Percentiles rank a stretch among this genome's conserved stretches.
Conservation (phyloP, 2,888 invertebrate genomes). For the Carcina quercana region DNA sequence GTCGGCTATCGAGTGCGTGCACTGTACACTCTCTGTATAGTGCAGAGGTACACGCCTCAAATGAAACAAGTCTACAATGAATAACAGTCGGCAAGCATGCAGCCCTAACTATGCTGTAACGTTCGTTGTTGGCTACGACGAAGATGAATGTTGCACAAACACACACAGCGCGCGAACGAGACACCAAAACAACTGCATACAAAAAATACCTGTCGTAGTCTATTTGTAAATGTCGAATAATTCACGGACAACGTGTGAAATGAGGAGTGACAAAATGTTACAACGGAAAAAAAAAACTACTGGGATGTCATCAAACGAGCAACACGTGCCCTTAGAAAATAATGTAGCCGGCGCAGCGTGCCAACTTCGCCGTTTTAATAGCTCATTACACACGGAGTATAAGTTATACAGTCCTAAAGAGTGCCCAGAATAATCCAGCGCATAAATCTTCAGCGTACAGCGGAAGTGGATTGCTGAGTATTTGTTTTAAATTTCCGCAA, state of each 20-base stretch:
- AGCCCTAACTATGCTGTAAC: too few species aligned
- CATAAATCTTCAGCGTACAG: constrained; percentile 36
- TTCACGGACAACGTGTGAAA: constrained; percentile 3
- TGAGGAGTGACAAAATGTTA: constrained; percentile 6
- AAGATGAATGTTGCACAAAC: neutral
- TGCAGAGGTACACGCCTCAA: too few species aligned
- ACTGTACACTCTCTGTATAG: neutral
- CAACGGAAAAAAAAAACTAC: constrained; percentile 17
- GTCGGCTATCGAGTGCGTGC: neutral
- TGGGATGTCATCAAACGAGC: constrained; percentile 18
- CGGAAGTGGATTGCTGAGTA: constrained; percentile 35
- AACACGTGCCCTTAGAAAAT: constrained; percentile 47
- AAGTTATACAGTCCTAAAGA: constrained; percentile 40
- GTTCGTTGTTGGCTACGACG: constrained; percentile 11
- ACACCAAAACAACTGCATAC: constrained; percentile 3
- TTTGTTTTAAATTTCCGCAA: constrained; percentile 31
- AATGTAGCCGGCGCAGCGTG: constrained; percentile 33
- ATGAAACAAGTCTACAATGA: too few species aligned
- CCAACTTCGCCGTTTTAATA: constrained; percentile 52
- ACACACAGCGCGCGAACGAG: constrained; percentile 1
- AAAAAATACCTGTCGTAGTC: constrained; percentile 2
- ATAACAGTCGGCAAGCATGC: too few species aligned
- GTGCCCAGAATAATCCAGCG: constrained; percentile 39
- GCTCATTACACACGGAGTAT: constrained; percentile 40
- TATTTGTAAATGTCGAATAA: constrained; percentile 9